Percentiles rank a stretch among this genome's conserved stretches.
Conservation (phyloP, 2,113 vertebrate species). For the Phalacrocorax carbo region DNA sequence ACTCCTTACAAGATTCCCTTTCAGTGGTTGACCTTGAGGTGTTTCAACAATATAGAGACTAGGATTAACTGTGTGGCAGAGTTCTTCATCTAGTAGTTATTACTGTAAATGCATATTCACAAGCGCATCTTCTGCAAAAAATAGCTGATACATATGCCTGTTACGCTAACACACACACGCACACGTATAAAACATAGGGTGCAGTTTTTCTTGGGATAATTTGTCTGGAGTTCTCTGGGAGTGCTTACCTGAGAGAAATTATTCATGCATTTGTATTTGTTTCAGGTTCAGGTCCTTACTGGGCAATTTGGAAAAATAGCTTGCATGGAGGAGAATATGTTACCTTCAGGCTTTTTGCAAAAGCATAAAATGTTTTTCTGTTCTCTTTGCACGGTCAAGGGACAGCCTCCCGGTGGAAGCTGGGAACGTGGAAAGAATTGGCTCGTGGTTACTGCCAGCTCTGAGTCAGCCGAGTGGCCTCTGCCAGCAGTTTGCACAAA, state of each 20-base stretch:
- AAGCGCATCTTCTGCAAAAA: not conserved
- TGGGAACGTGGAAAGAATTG: not conserved
- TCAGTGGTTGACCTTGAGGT: not conserved
- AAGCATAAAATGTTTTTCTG: not conserved
- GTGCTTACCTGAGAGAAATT: not conserved
- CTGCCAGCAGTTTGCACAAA: not conserved
- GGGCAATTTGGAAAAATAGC: not conserved
- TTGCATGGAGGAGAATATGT: rapidly evolving
- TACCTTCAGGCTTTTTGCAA: not conserved
- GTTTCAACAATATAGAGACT: not conserved
- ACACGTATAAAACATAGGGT: too few species aligned
- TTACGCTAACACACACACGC: not conserved
- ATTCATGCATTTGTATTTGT: not conserved
- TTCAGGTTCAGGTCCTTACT: not conserved
- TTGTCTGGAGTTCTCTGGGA: not conserved
- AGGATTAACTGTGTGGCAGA: not conserved
- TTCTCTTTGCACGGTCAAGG: not conserved
- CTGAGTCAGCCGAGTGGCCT: not conserved
- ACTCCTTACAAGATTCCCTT: not conserved
- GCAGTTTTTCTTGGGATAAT: not conserved
- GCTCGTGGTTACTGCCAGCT: not conserved
- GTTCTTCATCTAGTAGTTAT: not conserved
- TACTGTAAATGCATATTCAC: not conserved
- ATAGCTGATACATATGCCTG: rapidly evolving
- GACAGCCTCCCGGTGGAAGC: not conserved